Evolutionary conservation across 2,113 vertebrate species (phyloP).

Genomic region (Gymnarchus niloticus): DNA sequence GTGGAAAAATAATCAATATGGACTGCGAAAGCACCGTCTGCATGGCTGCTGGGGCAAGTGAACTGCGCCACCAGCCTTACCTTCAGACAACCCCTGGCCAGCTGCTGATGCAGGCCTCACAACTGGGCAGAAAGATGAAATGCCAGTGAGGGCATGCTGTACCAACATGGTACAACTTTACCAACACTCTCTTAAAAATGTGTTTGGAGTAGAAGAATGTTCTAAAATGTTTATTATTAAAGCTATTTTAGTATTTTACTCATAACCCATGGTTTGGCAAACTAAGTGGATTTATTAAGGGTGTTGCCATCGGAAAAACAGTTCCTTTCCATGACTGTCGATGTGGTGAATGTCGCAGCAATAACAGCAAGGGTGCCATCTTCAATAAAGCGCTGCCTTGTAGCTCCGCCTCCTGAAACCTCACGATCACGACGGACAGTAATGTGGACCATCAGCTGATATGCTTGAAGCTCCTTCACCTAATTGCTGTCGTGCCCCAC

Average conservation of each 20-base stretch:
- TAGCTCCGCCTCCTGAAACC: background rate
- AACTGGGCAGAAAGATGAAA: background rate
- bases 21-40: background rate
- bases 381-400: background rate
- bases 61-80: background rate
- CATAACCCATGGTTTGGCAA: constrained; percentile 5
- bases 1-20: constrained; percentile 5
- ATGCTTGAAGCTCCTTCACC: background rate
- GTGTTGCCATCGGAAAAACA: background rate
- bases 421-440: background rate
- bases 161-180: background rate
- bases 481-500: background rate
- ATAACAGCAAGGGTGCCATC: background rate
- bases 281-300: background rate
- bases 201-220: constrained; percentile 2
- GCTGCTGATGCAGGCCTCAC: background rate
- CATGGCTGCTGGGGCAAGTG: background rate
- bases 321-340: background rate
- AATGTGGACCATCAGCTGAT: background rate
- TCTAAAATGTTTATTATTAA: background rate
- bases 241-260: background rate
- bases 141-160: background rate
- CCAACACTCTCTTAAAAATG: background rate
- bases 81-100: constrained; percentile 4
- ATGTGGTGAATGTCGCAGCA: background rate